Evolutionary conservation across 2,888 invertebrate genomes (phyloP).

Genomic region (Drosophila percnosoma): DNA sequence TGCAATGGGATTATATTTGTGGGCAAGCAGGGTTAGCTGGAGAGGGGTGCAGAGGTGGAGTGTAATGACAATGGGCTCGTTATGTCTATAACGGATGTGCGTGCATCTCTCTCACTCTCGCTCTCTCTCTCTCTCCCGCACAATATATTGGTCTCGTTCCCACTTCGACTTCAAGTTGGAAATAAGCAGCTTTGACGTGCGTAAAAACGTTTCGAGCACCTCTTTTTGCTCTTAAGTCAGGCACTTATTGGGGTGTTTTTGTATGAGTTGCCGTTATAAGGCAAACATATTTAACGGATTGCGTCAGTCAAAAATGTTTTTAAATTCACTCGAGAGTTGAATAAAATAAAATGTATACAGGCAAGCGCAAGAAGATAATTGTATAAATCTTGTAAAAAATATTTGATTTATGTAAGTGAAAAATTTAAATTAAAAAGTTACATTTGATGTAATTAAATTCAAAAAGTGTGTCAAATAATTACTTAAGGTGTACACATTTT

Average conservation of each 20-base stretch:
- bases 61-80: conserved; percentile 50
- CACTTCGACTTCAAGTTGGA: conserved; percentile 10
- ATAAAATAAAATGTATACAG: background rate
- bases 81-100: conserved; percentile 62
- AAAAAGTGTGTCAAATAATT: background rate
- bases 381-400: too few species aligned
- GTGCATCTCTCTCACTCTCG: conserved; percentile 11
- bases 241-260: background rate
- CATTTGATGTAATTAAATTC: background rate
- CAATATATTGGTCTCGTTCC: background rate
- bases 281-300: conserved; percentile 14
- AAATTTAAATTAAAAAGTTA: background rate
- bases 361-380: background rate
- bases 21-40: background rate
- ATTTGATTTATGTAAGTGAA: background rate
- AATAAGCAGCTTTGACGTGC: conserved; percentile 45
- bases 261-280: conserved; percentile 11
- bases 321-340: conserved; percentile 4
- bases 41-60: background rate
- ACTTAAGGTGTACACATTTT: background rate
- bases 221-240: conserved; percentile 15
- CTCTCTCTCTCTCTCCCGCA: background rate
- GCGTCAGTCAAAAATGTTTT: conserved; percentile 16
- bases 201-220: conserved; percentile 46
- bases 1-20: conserved; percentile 61